Base-by-base conservation (phyloP, 2,113 vertebrate genomes). In the Myxocyprinus asiaticus region DNA sequence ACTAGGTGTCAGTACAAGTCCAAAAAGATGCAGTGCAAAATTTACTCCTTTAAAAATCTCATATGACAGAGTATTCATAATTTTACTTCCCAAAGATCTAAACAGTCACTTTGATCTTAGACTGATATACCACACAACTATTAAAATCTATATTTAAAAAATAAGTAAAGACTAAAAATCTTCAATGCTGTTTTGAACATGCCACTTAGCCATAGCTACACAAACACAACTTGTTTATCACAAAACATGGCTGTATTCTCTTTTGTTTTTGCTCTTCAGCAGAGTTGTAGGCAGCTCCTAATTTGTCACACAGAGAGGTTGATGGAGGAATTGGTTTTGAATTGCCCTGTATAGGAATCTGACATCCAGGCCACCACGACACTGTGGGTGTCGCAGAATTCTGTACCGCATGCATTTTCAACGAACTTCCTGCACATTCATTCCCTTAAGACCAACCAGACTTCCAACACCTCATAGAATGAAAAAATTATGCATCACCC, bases 331-430 rank as follows among this genome's bases (percentile, higher is more conserved):
- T 66, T 44, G 9, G 43, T 73, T 63, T 82, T 79, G 69, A 53
- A 79, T 71, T 82, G 74, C 82, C 76, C 15, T 56, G 9, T 11
- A n/a, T 47, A 12, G 48, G 82, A 89, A 87, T 82, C 71, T 74
- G 86, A 90, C 76, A 61, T 81, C n/a, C 14, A 72, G 67, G 72
- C 56, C 65, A 81, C 68, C 22, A 67, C 50, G 76, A 70, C 68
- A 70, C 81, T 81, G 8, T 53, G 48, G 55, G 56, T 22, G 88
- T 84, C 72, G 88, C 85, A 74, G 79, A 85, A 88, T 87, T 65
- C 75, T 83, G 77, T 77, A 42, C 65, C 45, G n/a, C 75, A 62
- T 10, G 44, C 33, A 33, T 79, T 50, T 56, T 77, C 71, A 78
- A 33, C 3, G 22, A 33, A 33, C 22, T 33, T 33, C 22, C 22